phyloP scores from a whole-genome alignment of 2,113 vertebrate species.

The Tringa solitaria region DNA sequence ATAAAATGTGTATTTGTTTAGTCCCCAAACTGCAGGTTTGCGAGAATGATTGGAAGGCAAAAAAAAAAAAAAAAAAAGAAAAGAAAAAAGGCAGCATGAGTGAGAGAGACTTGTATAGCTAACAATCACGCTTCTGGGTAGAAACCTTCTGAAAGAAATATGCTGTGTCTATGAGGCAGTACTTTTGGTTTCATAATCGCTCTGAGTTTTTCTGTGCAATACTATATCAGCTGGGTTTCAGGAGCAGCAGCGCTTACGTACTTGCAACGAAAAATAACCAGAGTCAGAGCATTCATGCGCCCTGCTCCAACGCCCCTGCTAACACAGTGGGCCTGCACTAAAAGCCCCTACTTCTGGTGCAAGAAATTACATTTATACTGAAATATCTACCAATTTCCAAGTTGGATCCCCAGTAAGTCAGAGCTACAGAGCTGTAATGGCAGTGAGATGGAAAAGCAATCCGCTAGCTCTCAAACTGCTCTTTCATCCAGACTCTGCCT shows the following conservation, averaged over 20 bases:
- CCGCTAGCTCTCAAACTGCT: neutral
- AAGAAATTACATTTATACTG: neutral
- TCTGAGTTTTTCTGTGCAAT: neutral
- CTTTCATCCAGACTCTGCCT: neutral
- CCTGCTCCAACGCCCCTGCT: neutral
- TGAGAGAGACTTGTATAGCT: neutral
- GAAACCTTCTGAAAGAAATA: neutral
- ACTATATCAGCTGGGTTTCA: neutral
- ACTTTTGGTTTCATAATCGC: neutral
- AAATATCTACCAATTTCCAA: neutral
- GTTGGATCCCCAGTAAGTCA: neutral
- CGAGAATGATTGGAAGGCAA: neutral
- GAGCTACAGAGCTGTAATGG: neutral
- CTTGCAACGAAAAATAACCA: neutral
- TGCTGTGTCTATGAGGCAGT: neutral
- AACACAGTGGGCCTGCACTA: neutral
- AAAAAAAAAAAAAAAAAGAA: neutral
- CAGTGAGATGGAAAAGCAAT: neutral
- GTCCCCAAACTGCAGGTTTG: neutral
- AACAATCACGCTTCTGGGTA: neutral
- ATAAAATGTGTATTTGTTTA: neutral
- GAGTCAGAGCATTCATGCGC: accelerated
- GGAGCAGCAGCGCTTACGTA: neutral
- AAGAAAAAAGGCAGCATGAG: neutral
- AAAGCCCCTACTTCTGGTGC: neutral